A percentile compares a stretch with the other conserved stretches of the same genome.
phyloP scores from a whole-genome alignment of 2,888 invertebrate genomes.

The Malthinus flaveolus region DNA sequence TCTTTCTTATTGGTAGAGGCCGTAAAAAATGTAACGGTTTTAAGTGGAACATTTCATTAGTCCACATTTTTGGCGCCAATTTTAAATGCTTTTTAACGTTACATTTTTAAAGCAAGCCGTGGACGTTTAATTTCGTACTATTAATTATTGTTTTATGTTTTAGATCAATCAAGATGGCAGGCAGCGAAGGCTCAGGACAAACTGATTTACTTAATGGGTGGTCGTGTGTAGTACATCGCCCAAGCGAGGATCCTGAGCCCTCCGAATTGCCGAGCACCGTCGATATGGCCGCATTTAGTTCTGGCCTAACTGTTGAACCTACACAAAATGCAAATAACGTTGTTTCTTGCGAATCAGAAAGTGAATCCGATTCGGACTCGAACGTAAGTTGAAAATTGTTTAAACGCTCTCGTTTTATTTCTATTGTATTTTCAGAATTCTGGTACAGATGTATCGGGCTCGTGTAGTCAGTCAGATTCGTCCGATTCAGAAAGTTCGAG shows the following conservation, averaged over 20 bases:
- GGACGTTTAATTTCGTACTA: not conserved
- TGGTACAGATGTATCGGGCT: conserved; percentile 54
- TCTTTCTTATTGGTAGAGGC: not conserved
- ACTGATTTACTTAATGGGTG: conserved; percentile 56
- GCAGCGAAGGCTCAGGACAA: conserved; percentile 52
- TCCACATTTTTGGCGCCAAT: conserved; percentile 48
- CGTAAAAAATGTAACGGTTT: conserved; percentile 15
- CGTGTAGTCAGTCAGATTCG: conserved; percentile 52
- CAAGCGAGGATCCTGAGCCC: conserved; percentile 64
- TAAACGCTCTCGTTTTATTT: not conserved
- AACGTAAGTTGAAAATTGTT: conserved; percentile 43
- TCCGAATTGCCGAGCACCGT: conserved; percentile 67
- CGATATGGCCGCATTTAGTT: conserved; percentile 68
- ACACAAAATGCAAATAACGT: conserved; percentile 39
- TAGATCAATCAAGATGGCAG: conserved; percentile 47
- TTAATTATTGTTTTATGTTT: conserved; percentile 2
- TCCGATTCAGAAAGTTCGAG: conserved; percentile 53
- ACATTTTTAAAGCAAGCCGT: not conserved
- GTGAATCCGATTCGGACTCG: conserved; percentile 62
- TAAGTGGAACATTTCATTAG: conserved; percentile 12
- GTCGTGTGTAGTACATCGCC: conserved; percentile 62
- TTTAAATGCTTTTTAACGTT: conserved; percentile 16
- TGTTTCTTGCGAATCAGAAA: conserved; percentile 58
- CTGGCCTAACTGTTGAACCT: conserved; percentile 50
- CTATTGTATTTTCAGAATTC: conserved; percentile 51